A percentile compares a stretch with the other conserved stretches of the same genome.
Evolutionary conservation across 2,113 vertebrate genomes (phyloP).

Genomic region (Brienomyrus longianalis): DNA sequence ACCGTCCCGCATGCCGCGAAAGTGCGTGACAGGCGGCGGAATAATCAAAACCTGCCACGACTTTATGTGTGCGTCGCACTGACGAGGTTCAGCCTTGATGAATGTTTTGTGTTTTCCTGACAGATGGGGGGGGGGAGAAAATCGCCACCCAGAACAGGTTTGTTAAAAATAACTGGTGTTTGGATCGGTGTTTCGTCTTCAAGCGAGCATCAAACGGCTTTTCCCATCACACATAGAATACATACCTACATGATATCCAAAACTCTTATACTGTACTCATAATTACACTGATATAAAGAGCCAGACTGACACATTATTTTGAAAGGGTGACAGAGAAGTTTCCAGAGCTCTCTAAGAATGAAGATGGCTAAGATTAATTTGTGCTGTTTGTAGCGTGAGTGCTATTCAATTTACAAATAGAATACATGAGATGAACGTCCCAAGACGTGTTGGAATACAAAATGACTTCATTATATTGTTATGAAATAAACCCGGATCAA

Average conservation of each 20-base stretch:
- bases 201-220: not conserved
- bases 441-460: slow-evolving; percentile 26
- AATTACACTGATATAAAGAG: not conserved
- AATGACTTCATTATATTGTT: not conserved
- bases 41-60: slow-evolving; percentile 4
- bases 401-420: not conserved
- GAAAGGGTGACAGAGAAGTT: not conserved
- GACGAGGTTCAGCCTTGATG: not conserved
- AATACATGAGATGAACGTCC: not conserved
- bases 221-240: not conserved
- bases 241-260: not conserved
- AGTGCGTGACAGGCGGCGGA: slow-evolving; percentile 14
- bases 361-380: not conserved
- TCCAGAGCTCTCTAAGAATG: not conserved
- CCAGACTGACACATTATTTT: not conserved
- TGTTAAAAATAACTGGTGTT: not conserved
- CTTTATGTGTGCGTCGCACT: not conserved
- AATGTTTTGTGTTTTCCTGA: slow-evolving; percentile 24
- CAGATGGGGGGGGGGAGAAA: slow-evolving; percentile 26
- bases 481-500: not conserved
- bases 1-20: slow-evolving; percentile 21
- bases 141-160: slow-evolving; percentile 28
- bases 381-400: not conserved
- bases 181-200: not conserved
- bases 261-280: not conserved